Base-by-base conservation (phyloP, 2,888 invertebrate genomes). In the Sympetrum striolatum region DNA sequence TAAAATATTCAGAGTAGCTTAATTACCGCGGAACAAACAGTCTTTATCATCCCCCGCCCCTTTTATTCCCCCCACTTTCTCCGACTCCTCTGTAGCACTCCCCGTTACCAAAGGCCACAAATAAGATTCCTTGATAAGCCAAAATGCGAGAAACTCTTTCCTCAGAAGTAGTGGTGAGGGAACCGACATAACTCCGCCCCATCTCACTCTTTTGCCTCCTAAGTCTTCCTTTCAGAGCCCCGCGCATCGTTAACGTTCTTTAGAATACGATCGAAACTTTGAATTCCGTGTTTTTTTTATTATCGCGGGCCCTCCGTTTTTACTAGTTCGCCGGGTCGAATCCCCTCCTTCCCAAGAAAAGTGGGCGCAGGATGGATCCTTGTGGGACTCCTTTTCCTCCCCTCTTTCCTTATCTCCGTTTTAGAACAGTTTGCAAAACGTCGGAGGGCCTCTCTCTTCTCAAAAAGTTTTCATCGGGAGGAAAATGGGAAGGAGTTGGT, bases 361-460 rank as follows among this genome's bases (percentile, higher is more conserved):
- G 44, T 44, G 44, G 31, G 18, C 79, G 25, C 31, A 73, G 25
- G 31, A 31, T 14, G 73, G 25, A 73, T 31, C 25, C 73, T 31
- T 73, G 73, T 25, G 73, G 14, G 25, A 73, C 86, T 25, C 58
- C 18, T 58, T 14, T n/a, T 35, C 58, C 15, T 31, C 35, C 18
- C 44, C 82, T 60, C 53, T 25, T 31, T 60, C 86, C 86, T 86
- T 86, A 86, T 86, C 86, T 86, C 86, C 86, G 86, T 60, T 86
- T 86, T 86, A 64, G 86, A 86, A 86, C 86, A 64, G 86, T 86
- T 86, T 60, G 60, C 60, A 86, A 86, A 86, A 64, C 60, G 60
- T 15, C 58, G 81, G 58, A n/a, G n/a, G 82, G 31, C 18, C 82
- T 35, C 58, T 39, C 39, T 39, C 48, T 86, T 37, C 60, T 86